Base-by-base conservation (phyloP, 2,113 vertebrate genomes). In the Ovis aries region DNA sequence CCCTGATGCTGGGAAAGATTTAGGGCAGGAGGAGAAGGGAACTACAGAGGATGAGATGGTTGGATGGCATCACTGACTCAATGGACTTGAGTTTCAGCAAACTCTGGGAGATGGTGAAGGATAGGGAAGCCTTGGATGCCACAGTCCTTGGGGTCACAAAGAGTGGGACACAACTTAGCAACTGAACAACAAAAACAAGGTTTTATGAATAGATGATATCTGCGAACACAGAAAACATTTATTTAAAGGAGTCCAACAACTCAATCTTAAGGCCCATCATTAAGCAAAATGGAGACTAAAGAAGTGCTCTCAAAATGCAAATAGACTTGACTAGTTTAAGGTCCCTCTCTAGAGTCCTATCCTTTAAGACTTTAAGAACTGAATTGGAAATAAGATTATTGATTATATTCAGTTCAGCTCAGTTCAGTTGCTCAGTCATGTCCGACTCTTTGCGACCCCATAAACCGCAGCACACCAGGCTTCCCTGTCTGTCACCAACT, bases 281-380 rank as follows among this genome's bases (percentile, higher is more conserved):
- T 92, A 84, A 92, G 27, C 23, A 64, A 45, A 94, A 67, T 59
- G 33, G 11, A 74, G 2, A 91, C 17, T 7, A 93, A n/a, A 94
- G 17, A 88, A 90, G 48, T 85, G 10, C 43, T 94, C n/a, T 88
- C 31, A 92, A 95, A 96, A 94, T 90, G 87, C 11, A 88, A 85
- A 92, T 84, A 7, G 60, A 19, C 13, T 92, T 89, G 36, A 45
- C 8, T 90, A 36, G 10, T 50, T 77, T 55, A 78, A 94, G 13
- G 1, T 86, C 48, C 92, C 23, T 8, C 43, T 95, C 23, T 11
- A 40, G 10, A 81, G 19, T 21, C 43, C 3, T 67, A 55, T 14
- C 12, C 29, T 8, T 93, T 90, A 88, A 90, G 45, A 55, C 17
- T 60, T 60, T 92, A 92, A 94, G 3, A 57, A 87, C 15, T 86